phyloP scores from a whole-genome alignment of 2,797 vertebrate species.

The Danio jaintianensis region DNA sequence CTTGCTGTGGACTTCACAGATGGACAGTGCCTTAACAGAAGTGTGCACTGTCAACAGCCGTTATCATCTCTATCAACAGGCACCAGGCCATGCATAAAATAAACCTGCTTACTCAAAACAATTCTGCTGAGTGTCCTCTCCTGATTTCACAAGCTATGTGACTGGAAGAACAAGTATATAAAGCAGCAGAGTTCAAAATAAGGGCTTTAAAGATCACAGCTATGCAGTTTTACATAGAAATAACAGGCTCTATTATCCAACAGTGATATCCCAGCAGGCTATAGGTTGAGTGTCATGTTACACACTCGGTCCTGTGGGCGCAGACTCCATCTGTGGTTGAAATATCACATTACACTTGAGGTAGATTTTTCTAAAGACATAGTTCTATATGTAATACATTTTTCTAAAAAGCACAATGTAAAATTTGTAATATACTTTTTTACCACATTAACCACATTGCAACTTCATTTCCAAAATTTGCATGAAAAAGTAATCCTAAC shows the following conservation, averaged over 20 bases:
- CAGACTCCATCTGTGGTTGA: conserved; percentile 1
- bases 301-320: conserved; percentile 17
- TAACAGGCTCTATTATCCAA: conserved; percentile 16
- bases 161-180: conserved; percentile 1
- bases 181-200: not conserved
- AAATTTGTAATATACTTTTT: too few relatives aligned
- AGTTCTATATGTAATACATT: too few relatives aligned
- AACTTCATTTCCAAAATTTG: too few relatives aligned
- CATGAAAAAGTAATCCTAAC: too few relatives aligned
- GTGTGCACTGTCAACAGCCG: conserved; percentile 27
- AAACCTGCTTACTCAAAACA: conserved; percentile 32
- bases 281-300: conserved; percentile 3
- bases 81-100: conserved; percentile 5
- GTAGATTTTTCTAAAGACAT: too few relatives aligned
- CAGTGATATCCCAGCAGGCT: not conserved
- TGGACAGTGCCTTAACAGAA: conserved; percentile 26
- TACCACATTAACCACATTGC: too few relatives aligned
- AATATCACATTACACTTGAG: too few relatives aligned
- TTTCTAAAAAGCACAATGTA: too few relatives aligned
- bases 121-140: conserved; percentile 28
- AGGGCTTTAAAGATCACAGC: not conserved
- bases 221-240: not conserved
- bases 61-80: conserved; percentile 35
- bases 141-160: conserved; percentile 19
- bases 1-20: conserved; percentile 16